Evolutionary conservation across 2,888 invertebrate genomes (phyloP), one percentile per base, ranked within the genome.

Genomic region (Protophormia terraenovae): DNA sequence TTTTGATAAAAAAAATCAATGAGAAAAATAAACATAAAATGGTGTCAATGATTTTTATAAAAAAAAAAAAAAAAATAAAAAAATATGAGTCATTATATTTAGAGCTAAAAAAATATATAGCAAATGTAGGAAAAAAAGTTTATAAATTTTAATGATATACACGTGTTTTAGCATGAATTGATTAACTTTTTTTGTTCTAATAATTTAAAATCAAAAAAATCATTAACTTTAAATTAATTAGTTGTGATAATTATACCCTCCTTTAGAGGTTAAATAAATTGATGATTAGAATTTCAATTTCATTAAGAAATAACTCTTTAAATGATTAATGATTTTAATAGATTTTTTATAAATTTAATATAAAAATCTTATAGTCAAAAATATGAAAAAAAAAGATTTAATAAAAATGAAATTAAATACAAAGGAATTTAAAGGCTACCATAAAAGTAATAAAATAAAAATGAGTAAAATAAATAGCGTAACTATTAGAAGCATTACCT

Each of bases 11-110:
- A 60, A 35, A 7, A 55, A 45, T 27, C 41, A 35, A n/a, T n/a
- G n/a, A 62, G 29, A 60, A 45, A 35, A 50, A 64, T 7, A 58
- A 29, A 45, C 3, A 32, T 29, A 53, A 32, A 83, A 83, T 85
- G 69, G 85, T 85, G 82, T 85, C 85, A 82, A 82, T 85, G 85
- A 78, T 82, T 82, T 85, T 73, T 73, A 14, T 29, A 29, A 2
- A 62, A 41, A 53, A 60, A 38, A 60, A 35, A 60, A 3, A 29
- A 2, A 62, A 41, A 53, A 60, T 29, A 60, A 35, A 60, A 3
- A 32, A 19, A 66, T 32, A 80, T 80, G 80, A 80, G 55, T 80
- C 73, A 80, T 16, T 29, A 45, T 60, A 60, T 69, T 22, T 16
- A 3, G 12, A 41, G 14, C n/a, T 41, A 3, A n/a, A 41, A n/a